Base-by-base conservation (phyloP, 1,140 invertebrate species). In the Ladona fulva region DNA sequence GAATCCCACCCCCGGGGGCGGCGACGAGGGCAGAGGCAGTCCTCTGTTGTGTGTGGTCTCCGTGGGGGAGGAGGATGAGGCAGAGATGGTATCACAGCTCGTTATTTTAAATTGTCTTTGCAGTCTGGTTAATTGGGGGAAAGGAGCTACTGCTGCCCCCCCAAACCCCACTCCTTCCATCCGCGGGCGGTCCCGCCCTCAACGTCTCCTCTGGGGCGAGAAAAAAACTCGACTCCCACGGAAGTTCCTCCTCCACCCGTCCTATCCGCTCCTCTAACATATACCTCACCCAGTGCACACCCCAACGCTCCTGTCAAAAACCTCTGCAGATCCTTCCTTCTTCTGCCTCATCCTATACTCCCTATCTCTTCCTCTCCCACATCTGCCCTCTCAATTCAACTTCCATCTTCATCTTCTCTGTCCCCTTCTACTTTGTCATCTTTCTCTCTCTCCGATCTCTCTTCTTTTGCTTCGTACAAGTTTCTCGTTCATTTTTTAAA, bases 71-170 rank as follows among this genome's bases (percentile, higher is more conserved):
- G 3, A 12, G 52, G n/a, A 22, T 16, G n/a, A 12, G 52, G n/a
- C 16, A 66, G 52, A 16, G 52, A 66, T 66, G 52, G 52, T 66
- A 66, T 66, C 52, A 66, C 52, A 66, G 52, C 52, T 66, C 52
- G 52, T 66, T 66, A 66, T 66, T 66, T 66, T 66, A 66, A 66
- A 66, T 66, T 66, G 52, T 66, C 52, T 66, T 66, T 66, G 52
- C 52, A 66, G 52, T 66, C 52, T 66, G 52, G 52, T 66, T 66
- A 66, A 66, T 66, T 66, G 52, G 52, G 52, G 52, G 52, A 66
- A 66, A 66, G 52, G 52, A 66, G 52, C 52, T 66, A 6, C 52
- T 22, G 14, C 5, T 22, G 14, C 1, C 52, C 52, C 12, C 52
- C 52, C 10, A 10, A 11, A 10, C 44, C 19, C 19, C 44, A 52